Evolutionary conservation across 2,888 invertebrate genomes (phyloP).

Genomic region (Plebejus argus): DNA sequence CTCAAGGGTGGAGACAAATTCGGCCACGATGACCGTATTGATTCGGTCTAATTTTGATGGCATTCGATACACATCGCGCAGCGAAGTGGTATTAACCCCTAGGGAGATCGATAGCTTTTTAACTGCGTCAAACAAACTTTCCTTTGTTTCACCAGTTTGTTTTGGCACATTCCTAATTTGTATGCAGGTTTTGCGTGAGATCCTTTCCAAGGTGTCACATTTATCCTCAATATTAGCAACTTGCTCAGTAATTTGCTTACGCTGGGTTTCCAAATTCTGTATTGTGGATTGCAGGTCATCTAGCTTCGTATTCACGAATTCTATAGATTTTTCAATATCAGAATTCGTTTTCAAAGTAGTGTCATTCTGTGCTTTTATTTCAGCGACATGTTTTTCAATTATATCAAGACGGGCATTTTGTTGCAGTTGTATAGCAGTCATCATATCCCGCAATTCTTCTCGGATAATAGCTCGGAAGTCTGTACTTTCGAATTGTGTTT

Average conservation of each 20-base stretch:
- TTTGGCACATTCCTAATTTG: not conserved
- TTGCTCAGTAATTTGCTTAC: not conserved
- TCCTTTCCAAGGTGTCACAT: constrained; percentile 1
- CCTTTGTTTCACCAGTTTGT: not conserved
- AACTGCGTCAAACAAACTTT: not conserved
- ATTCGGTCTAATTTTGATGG: not conserved
- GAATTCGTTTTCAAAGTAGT: not conserved
- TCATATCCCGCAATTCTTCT: not conserved
- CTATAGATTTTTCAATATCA: not conserved
- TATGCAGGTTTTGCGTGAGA: not conserved
- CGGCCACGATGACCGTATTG: not conserved
- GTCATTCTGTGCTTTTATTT: not conserved
- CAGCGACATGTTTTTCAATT: not conserved
- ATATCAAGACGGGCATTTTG: not conserved
- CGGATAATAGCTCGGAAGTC: not conserved
- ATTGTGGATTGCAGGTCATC: not conserved
- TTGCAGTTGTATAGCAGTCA: not conserved
- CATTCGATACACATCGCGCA: not conserved
- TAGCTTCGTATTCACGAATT: not conserved
- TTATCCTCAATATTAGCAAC: not conserved
- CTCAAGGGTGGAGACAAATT: not conserved
- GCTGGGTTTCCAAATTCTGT: not conserved
- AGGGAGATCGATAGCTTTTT: not conserved
- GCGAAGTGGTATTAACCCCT: not conserved
- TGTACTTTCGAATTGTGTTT: not conserved